Percentiles rank a stretch among this genome's conserved stretches.
phyloP scores from a whole-genome alignment of 2,888 invertebrate genomes.

The Cataglyphis albicans region DNA sequence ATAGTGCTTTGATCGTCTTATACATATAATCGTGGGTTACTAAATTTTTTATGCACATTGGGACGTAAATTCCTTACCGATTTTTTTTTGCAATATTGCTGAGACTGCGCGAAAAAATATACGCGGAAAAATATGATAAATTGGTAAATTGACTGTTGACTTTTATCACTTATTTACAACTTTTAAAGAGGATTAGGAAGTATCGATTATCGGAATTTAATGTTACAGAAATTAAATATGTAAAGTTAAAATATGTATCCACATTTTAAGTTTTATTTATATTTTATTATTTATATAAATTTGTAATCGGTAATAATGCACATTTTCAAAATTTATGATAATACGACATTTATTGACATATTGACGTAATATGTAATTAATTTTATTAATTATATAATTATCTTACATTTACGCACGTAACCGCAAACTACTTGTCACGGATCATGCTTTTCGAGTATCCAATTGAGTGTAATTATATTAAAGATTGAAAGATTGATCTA shows the following conservation, averaged over 20 bases:
- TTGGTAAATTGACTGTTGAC: not conserved
- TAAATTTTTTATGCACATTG: constrained; percentile 3
- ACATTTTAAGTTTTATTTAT: not conserved
- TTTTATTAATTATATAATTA: constrained; percentile 18
- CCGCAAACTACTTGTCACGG: not conserved
- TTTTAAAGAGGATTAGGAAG: not conserved
- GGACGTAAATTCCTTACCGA: not conserved
- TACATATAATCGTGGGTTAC: not conserved
- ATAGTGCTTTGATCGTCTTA: not conserved
- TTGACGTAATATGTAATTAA: not conserved
- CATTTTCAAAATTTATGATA: not conserved
- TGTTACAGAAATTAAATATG: not conserved
- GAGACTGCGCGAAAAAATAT: not conserved
- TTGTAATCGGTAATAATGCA: not conserved
- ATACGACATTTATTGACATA: not conserved
- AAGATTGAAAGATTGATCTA: constrained; percentile 39
- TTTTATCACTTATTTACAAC: not conserved
- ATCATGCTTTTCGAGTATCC: not conserved
- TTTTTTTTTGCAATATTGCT: not conserved
- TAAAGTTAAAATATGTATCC: not conserved
- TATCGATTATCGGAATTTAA: not conserved
- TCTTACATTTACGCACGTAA: not conserved
- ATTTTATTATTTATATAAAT: not conserved
- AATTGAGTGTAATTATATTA: constrained; percentile 50
- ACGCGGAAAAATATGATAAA: not conserved